Base-by-base conservation (phyloP, 2,888 invertebrate genomes). In the Leucophenga maculata region DNA sequence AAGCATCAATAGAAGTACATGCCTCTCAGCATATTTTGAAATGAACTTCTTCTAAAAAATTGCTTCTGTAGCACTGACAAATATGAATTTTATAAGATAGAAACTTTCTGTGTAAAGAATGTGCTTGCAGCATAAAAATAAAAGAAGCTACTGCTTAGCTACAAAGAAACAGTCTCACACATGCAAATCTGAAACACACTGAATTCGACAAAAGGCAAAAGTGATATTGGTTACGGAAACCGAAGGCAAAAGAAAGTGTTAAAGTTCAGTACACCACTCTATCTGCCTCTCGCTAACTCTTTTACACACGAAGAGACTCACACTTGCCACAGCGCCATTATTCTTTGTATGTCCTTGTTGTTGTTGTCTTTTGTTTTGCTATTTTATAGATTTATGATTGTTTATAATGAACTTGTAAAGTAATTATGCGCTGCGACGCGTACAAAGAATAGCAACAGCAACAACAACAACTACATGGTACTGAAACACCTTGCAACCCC, bases 361-460 rank as follows among this genome's bases (percentile, higher is more conserved):
- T 55, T 66, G 32, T 72, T 72, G 32, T 22, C 62, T 48, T 48
- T 46, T 11, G 20, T 13, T 64, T 72, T 72, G 72, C 73, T 75
- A 69, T 75, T 77, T 81, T 79, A 83, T 84, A 85, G 86, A 87
- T 87, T 86, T 86, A 87, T 87, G 86, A 85, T 80, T 84, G 76
- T 86, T 86, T 87, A 86, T 88, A 88, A 88, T 88, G 87, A 88
- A 87, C 88, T 87, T 88, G 86, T 86, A 86, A 87, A 88, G 88
- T 87, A 88, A 88, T 88, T 88, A 87, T 88, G 86, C 86, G 78
- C 73, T 78, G 78, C 75, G 74, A 75, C 75, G 80, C 78, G 76
- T 76, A 77, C 75, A 73, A 73, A 74, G 59, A 18, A 16, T 3
- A 60, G 46, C 72, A 39, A 57, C 57, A 22, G 11, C 50, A n/a